Percentiles rank a stretch among this genome's conserved stretches.
These are phyloP conservation scores for Eupristina koningsbergeri DNA, from an alignment of 1,140 invertebrate species.

Conservation along the genomic window DNA sequence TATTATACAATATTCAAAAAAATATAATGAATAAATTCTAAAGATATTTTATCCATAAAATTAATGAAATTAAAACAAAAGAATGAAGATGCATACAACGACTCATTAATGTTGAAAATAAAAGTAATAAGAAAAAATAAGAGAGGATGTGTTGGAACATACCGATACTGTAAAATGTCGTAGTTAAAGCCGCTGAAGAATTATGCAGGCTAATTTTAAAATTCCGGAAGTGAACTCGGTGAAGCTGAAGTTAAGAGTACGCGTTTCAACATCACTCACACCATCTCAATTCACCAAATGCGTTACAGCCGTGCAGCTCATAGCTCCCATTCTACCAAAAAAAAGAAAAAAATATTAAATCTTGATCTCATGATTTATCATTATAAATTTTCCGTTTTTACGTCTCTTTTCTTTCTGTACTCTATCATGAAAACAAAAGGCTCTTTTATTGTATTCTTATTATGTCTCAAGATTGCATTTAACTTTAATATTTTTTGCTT, in stretches of 20 bases:
- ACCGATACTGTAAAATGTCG: not conserved
- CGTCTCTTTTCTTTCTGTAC: not conserved
- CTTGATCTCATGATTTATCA: not conserved
- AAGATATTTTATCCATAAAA: no score
- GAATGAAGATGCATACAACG: not conserved
- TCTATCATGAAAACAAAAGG: no score
- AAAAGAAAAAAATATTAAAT: slow-evolving; percentile 15
- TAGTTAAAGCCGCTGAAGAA: slow-evolving; percentile 7
- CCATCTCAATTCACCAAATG: not conserved
- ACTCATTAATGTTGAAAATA: not conserved
- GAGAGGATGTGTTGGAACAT: not conserved
- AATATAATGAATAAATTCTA: no score
- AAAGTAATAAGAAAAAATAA: not conserved
- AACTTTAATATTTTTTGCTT: no score
- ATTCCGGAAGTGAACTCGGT: not conserved
- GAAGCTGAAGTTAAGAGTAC: slow-evolving; percentile 29
- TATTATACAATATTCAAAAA: no score
- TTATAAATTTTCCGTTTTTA: not conserved
- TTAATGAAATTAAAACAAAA: no score
- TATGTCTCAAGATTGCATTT: no score
- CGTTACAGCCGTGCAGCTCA: not conserved
- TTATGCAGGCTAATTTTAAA: slow-evolving; percentile 24
- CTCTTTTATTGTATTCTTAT: no score
- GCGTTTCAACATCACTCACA: slow-evolving; percentile 7
- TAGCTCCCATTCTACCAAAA: not conserved